Conservation (phyloP, 2,888 invertebrate species). For the Noctua janthe region DNA sequence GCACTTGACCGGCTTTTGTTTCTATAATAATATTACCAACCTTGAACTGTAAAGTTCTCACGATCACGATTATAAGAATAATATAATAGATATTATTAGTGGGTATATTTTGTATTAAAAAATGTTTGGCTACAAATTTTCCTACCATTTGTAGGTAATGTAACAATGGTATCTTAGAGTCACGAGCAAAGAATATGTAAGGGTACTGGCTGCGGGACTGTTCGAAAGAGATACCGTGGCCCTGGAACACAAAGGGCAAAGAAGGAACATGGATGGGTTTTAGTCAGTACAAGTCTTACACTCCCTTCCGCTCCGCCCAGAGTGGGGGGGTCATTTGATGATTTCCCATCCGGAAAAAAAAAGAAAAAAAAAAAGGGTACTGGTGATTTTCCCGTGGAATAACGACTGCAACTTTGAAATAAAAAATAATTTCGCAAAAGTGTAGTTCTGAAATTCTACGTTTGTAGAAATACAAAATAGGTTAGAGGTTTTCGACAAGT, state of each 20-base stretch:
- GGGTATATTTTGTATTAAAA: not conserved
- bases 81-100: constrained; percentile 6
- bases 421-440: not conserved
- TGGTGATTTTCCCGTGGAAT: not conserved
- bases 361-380: no score
- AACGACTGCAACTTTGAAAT: not conserved
- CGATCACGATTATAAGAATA: constrained; percentile 37
- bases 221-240: no score
- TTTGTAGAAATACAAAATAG: not conserved
- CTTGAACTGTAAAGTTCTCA: constrained; percentile 61
- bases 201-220: no score
- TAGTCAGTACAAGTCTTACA: no score
- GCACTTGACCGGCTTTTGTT: constrained; percentile 45
- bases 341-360: no score
- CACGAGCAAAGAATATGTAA: no score
- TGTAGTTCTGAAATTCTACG: not conserved
- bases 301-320: no score
- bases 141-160: not conserved
- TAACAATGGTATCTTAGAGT: no score
- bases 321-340: no score
- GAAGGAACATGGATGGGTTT: no score
- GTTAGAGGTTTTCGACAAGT: no score
- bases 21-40: constrained; percentile 10
- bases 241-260: no score
- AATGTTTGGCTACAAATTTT: constrained; percentile 3